Base-by-base conservation (phyloP, 2,797 vertebrate species). In the Fundulus diaphanus region DNA sequence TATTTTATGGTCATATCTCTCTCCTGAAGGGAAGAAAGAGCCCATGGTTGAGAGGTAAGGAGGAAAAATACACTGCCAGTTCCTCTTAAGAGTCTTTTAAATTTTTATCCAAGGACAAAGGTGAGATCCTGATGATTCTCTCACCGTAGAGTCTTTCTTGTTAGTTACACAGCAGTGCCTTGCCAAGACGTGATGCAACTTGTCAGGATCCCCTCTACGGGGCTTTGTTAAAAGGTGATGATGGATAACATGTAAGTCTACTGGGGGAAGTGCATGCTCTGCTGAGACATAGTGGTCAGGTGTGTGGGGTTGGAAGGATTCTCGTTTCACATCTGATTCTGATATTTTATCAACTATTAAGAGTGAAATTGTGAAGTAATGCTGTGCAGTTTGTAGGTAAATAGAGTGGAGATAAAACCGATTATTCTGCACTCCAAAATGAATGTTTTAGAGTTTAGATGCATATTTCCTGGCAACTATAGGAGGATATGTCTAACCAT, bases 161-260 rank as follows among this genome's bases (percentile, higher is more conserved):
- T 61, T 35, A 35, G 18, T 20, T 61, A 12, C 57, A 61, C 31
- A 61, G 57, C 31, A 20, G 31, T 22, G 31, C 57, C 57, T 35
- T 35, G 31, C 18, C 57, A 61, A 35, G 57, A 61, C 11, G 57
- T 61, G 57, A 61, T 61, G 7, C 3, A 8, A 7, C 18, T 35
- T 61, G 57, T 61, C 57, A 61, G 57, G 57, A 35, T 35, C 18
- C 57, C 57, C 31, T 61, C 31, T 61, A 20, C 35, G 31, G 57
- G 31, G 18, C 31, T 35, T 61, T 61, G 57, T 35, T 35, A 35
- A 61, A 61, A 61, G 57, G 57, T 61, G 57, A 61, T 61, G 57
- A 61, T 61, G 57, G 31, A 61, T 22, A 61, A 61, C 18, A 61
- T 9, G 31, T 3, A 11, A 9, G 57, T 35, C 31, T 33, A 16